phyloP scores from a whole-genome alignment of 2,797 vertebrate species.

The Sebastes matsubarae region DNA sequence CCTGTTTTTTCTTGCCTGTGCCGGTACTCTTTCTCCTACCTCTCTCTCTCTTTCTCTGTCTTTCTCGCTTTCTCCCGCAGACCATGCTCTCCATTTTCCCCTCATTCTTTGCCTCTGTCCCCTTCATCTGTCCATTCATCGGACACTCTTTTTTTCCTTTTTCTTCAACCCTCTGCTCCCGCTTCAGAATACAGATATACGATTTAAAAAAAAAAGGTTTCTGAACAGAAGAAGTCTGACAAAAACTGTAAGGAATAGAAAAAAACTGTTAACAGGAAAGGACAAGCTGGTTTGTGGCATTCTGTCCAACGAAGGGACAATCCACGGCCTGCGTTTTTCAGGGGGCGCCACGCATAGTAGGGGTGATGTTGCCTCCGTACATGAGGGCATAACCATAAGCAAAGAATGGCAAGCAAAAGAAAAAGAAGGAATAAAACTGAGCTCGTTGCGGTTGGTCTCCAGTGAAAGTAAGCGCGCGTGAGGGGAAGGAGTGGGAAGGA shows the following conservation, averaged over 20 bases:
- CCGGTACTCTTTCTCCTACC: conserved; percentile 73
- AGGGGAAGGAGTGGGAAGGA: conserved; percentile 78
- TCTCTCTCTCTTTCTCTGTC: conserved; percentile 56
- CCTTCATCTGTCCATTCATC: conserved; percentile 69
- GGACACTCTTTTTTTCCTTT: conserved; percentile 36
- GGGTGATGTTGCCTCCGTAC: conserved; percentile 44
- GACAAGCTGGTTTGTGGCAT: conserved; percentile 62
- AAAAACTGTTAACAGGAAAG: conserved; percentile 56
- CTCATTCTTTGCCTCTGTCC: conserved; percentile 61
- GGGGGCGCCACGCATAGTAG: conserved; percentile 54
- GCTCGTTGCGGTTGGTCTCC: conserved; percentile 69
- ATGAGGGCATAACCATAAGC: conserved; percentile 52
- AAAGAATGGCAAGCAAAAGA: conserved; percentile 48
- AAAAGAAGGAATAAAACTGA: conserved; percentile 55
- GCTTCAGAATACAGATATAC: conserved; percentile 26
- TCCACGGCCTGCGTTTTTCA: conserved; percentile 68
- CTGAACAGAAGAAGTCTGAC: conserved; percentile 14
- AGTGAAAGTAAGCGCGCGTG: conserved; percentile 74
- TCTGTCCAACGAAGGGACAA: conserved; percentile 67
- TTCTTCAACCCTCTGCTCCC: conserved; percentile 38
- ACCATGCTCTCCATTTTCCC: conserved; percentile 74
- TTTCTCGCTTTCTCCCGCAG: conserved; percentile 64
- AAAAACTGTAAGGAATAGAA: conserved; percentile 38
- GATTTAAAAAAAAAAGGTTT: conserved; percentile 28
- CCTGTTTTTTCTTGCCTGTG: conserved; percentile 64